These are phyloP conservation scores for Falcaria lacertinaria DNA, from an alignment of 2,888 invertebrate genomes.

Conservation along the genomic window DNA sequence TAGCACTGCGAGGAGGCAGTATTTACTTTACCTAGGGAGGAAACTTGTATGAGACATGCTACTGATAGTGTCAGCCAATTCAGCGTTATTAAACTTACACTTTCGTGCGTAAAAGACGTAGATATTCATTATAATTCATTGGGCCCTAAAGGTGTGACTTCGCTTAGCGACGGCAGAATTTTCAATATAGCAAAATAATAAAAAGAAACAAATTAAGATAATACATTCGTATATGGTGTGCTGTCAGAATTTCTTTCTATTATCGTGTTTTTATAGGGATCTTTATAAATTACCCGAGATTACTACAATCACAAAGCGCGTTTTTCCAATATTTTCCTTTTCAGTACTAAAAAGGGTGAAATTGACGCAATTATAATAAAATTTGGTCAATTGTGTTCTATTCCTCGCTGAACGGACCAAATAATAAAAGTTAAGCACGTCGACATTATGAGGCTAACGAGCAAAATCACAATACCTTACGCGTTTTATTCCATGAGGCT, in stretches of 20 bases:
- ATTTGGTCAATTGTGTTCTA: conserved; percentile 17
- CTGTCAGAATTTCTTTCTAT: too few relatives aligned
- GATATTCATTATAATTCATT: too few relatives aligned
- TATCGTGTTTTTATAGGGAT: too few relatives aligned
- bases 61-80: not conserved
- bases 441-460: conserved; percentile 35
- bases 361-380: conserved; percentile 9
- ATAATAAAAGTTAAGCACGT: conserved; percentile 32
- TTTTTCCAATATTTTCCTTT: not conserved
- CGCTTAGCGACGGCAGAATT: too few relatives aligned
- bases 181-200: too few relatives aligned
- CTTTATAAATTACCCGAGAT: too few relatives aligned
- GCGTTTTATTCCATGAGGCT: conserved; percentile 17
- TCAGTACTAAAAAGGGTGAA: not conserved
- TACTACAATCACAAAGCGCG: too few relatives aligned
- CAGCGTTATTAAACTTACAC: too few relatives aligned
- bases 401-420: conserved; percentile 16
- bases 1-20: not conserved
- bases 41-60: not conserved
- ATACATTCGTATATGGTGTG: too few relatives aligned
- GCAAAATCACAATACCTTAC: conserved; percentile 28
- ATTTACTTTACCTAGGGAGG: not conserved
- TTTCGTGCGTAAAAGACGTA: too few relatives aligned
- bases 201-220: too few relatives aligned
- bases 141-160: too few relatives aligned